Evolutionary conservation across 2,888 invertebrate species (phyloP).

Genomic region (Pandemis cinnamomeana): DNA sequence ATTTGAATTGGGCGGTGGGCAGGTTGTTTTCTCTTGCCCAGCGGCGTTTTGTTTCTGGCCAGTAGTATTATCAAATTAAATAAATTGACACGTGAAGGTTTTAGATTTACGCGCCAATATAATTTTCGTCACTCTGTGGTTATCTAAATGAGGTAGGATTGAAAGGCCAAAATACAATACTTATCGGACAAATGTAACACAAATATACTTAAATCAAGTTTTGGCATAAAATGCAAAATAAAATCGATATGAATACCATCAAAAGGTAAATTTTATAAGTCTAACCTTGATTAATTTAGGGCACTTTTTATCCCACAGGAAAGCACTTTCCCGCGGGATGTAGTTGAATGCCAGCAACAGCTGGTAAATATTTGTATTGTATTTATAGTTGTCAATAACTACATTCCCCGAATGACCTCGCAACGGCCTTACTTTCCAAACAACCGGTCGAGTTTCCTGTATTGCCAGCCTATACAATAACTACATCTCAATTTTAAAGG

Average conservation of each 20-base stretch:
- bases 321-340: no score
- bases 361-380: background rate
- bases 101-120: constrained; percentile 12
- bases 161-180: no score
- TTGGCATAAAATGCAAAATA: no score
- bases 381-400: constrained; percentile 35
- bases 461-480: constrained; percentile 42
- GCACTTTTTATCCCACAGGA: no score
- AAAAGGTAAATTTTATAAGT: no score
- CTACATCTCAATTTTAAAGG: constrained; percentile 42
- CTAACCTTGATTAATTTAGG: no score
- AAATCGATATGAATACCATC: no score
- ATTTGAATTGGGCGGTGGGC: constrained; percentile 68
- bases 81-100: constrained; percentile 9
- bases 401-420: constrained; percentile 51
- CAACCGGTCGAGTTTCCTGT: constrained; percentile 54
- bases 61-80: constrained; percentile 34
- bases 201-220: no score
- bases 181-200: no score
- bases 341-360: no score
- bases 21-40: constrained; percentile 71
- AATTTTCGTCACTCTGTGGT: background rate
- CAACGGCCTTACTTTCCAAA: constrained; percentile 60
- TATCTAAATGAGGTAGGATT: background rate
- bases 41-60: constrained; percentile 48